Evolutionary conservation across 2,113 vertebrate species (phyloP).

Genomic region (Emydocephalus ijimae): DNA sequence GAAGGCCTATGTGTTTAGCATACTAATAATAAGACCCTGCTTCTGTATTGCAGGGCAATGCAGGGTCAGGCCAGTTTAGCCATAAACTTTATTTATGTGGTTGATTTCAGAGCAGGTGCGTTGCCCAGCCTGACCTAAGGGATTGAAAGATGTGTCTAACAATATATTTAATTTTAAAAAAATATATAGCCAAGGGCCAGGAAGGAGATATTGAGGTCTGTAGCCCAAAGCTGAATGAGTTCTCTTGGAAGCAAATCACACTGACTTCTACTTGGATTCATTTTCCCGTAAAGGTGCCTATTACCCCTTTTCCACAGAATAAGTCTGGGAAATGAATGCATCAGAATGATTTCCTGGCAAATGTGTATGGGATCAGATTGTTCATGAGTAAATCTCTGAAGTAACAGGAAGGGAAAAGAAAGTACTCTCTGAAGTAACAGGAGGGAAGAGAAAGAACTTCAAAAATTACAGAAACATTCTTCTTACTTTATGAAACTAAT

Average conservation of each 20-base stretch:
- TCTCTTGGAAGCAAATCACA: not conserved
- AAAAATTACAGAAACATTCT: not conserved
- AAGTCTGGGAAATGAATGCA: not conserved
- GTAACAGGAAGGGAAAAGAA: not conserved
- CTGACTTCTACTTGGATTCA: not conserved
- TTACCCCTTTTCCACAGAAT: not conserved
- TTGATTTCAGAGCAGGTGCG: constrained; percentile 55
- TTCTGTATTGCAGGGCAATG: constrained; percentile 66
- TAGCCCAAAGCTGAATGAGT: not conserved
- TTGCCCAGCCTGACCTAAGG: constrained; percentile 8
- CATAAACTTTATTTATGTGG: constrained; percentile 65
- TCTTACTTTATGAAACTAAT: not conserved
- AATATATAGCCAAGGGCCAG: not conserved
- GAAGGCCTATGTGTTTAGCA: constrained; percentile 68
- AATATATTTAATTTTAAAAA: constrained; percentile 19
- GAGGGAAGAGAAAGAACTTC: not conserved
- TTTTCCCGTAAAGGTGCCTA: not conserved
- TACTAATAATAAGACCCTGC: constrained; percentile 69
- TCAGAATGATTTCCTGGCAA: not conserved
- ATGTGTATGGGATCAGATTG: not conserved
- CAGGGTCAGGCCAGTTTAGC: constrained; percentile 69
- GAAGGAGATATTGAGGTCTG: not conserved
- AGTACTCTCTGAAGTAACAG: not conserved
- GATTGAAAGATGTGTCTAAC: constrained; percentile 16
- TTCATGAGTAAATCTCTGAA: not conserved